These are phyloP conservation scores for Poecilia picta DNA, from an alignment of 2,797 vertebrate species.

Conservation along the genomic window DNA sequence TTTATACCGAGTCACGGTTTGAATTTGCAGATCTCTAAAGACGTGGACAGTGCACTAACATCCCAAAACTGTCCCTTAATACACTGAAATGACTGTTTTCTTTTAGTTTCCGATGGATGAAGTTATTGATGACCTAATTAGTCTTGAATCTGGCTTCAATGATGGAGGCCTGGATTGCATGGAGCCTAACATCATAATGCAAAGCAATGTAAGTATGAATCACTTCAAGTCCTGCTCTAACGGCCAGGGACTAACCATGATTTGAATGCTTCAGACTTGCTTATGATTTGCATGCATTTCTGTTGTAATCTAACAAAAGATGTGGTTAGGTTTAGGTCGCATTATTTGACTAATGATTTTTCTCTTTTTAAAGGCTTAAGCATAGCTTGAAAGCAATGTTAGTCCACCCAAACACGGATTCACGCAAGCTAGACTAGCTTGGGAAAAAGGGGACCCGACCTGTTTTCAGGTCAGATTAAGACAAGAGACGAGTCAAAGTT, in stretches of 20 bases:
- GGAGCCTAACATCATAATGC: conserved; percentile 88
- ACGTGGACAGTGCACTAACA: conserved; percentile 46
- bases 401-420: conserved; percentile 27
- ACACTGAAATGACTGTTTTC: conserved; percentile 72
- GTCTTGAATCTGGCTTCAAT: conserved; percentile 92
- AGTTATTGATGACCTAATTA: conserved; percentile 94
- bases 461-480: conserved; percentile 85
- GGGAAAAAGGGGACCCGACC: conserved; percentile 61
- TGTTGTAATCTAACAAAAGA: conserved; percentile 3
- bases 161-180: conserved; percentile 90
- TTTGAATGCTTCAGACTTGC: background rate
- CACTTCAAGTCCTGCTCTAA: conserved; percentile 34
- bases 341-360: conserved; percentile 23
- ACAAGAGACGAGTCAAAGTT: conserved; percentile 91
- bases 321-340: conserved; percentile 14
- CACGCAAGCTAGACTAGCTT: conserved; percentile 58
- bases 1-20: conserved; percentile 48
- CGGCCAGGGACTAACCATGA: conserved; percentile 12
- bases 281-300: conserved; percentile 24
- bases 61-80: conserved; percentile 44
- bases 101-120: conserved; percentile 94
- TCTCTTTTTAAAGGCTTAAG: conserved; percentile 25
- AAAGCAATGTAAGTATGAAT: conserved; percentile 91
- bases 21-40: conserved; percentile 54
- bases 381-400: conserved; percentile 38